These are phyloP conservation scores for Eriosoma lanigerum DNA, from an alignment of 1,140 invertebrate genomes.

Conservation along the genomic window DNA sequence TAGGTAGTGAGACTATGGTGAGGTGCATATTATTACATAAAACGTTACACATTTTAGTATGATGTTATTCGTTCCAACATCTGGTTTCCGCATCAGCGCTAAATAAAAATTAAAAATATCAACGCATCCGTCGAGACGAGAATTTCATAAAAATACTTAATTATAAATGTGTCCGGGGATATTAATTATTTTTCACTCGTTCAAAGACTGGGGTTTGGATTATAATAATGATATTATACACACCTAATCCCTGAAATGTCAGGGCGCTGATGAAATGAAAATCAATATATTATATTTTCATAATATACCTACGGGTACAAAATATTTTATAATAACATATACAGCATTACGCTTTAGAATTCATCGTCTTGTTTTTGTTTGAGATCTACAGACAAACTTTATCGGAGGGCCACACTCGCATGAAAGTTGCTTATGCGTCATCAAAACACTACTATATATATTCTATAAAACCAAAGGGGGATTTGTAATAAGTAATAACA, in stretches of 20 bases:
- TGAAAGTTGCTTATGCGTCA: not conserved
- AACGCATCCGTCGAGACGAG: too few relatives aligned
- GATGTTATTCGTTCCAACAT: not conserved
- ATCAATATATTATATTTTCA: not conserved
- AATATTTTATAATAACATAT: not conserved
- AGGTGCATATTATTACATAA: not conserved
- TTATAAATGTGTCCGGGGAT: not conserved
- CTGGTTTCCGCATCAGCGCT: not conserved
- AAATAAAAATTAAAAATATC: not conserved
- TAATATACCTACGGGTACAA: not conserved
- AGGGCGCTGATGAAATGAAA: constrained; percentile 6
- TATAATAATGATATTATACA: not conserved
- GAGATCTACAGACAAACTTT: not conserved
- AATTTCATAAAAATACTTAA: not conserved
- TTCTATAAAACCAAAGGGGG: not conserved
- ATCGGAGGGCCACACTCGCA: constrained; percentile 34
- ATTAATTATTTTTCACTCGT: not conserved
- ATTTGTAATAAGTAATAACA: constrained; percentile 11
- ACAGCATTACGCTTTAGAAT: not conserved
- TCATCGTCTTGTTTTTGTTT: constrained; percentile 35
- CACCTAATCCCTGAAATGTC: not conserved
- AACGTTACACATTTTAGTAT: not conserved
- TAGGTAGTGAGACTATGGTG: too few relatives aligned
- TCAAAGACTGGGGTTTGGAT: too few relatives aligned
- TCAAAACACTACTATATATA: not conserved